Evolutionary conservation across 1,140 invertebrate genomes (phyloP).

Genomic region (Camponotus vicinus): DNA sequence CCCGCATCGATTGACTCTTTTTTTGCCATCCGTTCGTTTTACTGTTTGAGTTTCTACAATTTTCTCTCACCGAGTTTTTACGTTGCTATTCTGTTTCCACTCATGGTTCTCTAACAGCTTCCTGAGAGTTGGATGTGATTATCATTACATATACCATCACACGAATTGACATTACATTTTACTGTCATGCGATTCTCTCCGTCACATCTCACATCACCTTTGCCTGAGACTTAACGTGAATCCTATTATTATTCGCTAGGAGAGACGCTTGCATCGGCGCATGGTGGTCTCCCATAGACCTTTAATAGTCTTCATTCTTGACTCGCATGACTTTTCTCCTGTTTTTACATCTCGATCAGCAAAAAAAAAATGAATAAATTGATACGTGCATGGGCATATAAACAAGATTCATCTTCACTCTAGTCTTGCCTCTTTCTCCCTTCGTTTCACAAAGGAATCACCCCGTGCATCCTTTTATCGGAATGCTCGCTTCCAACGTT

Average conservation of each 20-base stretch:
- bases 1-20: slow-evolving; percentile 32
- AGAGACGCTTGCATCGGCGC: slow-evolving; percentile 32
- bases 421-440: slow-evolving; percentile 10
- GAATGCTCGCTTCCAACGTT: slow-evolving; percentile 48
- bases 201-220: slow-evolving; percentile 6
- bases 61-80: slow-evolving; percentile 45
- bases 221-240: slow-evolving; percentile 13
- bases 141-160: slow-evolving; percentile 39
- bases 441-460: slow-evolving; percentile 30
- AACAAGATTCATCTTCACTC: slow-evolving; percentile 33
- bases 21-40: slow-evolving; percentile 30
- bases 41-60: slow-evolving; percentile 37
- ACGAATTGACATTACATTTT: slow-evolving; percentile 28
- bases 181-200: slow-evolving; percentile 30
- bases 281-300: neutral
- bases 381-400: slow-evolving; percentile 35
- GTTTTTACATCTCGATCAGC: neutral
- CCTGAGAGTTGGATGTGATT: slow-evolving; percentile 50
- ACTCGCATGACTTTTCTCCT: slow-evolving; percentile 41
- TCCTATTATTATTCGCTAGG: slow-evolving; percentile 24
- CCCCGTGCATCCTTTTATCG: slow-evolving; percentile 56
- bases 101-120: slow-evolving; percentile 55
- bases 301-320: slow-evolving; percentile 18
- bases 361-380: slow-evolving; percentile 11
- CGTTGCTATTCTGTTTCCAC: slow-evolving; percentile 44